phyloP scores from a whole-genome alignment of 2,113 vertebrate species.

The Gasterosteus nipponicus region DNA sequence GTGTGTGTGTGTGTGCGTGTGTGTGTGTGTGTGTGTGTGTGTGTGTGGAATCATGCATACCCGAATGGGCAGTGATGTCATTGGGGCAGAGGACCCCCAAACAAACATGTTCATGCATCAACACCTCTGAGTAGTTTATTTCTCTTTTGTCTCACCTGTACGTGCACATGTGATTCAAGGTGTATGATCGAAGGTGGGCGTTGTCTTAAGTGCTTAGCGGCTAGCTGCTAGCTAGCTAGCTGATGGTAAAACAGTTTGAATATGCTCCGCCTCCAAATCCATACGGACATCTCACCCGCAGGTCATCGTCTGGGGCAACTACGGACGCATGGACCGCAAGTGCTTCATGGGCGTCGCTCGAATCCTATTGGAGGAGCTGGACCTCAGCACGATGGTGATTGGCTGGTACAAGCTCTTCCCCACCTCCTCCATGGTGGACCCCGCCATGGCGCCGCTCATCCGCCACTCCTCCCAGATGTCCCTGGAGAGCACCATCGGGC shows the following conservation, averaged over 20 bases:
- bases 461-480: slow-evolving; percentile 98
- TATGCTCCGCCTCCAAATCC: background rate
- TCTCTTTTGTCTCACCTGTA: no score
- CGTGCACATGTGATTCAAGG: no score
- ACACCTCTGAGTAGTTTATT: no score
- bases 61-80: background rate
- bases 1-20: background rate
- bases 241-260: no score
- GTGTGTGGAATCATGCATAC: no score
- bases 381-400: slow-evolving; percentile 93
- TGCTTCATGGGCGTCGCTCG: slow-evolving; percentile 98
- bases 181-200: no score
- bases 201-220: no score
- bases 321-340: slow-evolving; percentile 97
- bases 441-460: slow-evolving; percentile 91
- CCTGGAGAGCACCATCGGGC: slow-evolving; percentile 96
- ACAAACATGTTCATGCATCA: no score
- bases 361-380: slow-evolving; percentile 96
- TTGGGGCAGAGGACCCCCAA: no score
- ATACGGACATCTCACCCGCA: slow-evolving; percentile 45
- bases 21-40: no score
- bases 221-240: no score
- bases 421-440: slow-evolving; percentile 98
- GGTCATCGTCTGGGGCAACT: slow-evolving; percentile 99
- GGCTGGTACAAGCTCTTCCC: slow-evolving; percentile 99